Evolutionary conservation across 2,797 vertebrate genomes (phyloP), one percentile per base, ranked within the genome.

Genomic region (Moxostoma hubbsi): DNA sequence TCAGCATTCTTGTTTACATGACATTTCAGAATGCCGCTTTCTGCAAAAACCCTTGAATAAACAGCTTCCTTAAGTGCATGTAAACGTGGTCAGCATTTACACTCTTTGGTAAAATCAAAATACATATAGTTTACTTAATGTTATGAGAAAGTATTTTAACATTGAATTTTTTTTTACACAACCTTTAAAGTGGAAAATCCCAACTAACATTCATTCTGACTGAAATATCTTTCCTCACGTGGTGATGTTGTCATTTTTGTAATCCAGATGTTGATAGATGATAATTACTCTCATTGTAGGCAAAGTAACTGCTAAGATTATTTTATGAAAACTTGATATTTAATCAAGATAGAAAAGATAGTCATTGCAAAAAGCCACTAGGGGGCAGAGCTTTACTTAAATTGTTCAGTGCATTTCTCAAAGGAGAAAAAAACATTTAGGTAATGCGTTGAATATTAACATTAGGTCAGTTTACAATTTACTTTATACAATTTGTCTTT

Each of bases 381-480:
- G 69, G 69, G 65, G 77, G 77, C 69, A 66, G 61, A 73, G 36
- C 16, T 13, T 50, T 72, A 18, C 46, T 51, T 57, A 58, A 43
- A 15, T 53, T 45, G 2, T 43, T 69, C 9, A 58, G 16, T 51
- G 43, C 59, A 53, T 46, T 6, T 2, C 13, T 50, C 16, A 16
- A 53, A 46, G 5, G 43, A n/a, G 5, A 5, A 12, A 70, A 61
- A 18, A 24, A 47, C 8, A 7, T 13, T 5, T 63, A 5, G 10
- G 10, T 18, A 9, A 59, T 16, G 16, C 16, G 18, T 16, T 59
- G 8, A 16, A 16, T 58, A 57, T 58, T 58, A 15, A 16, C 7
- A 16, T 53, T 58, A 58, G 15, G 55, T 16, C 2, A 36, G 9
- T 64, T 64, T 47, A 15, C 0, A 9, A n/a, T 18, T 10, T 59